Percentiles rank a stretch among this genome's conserved stretches.
Evolutionary conservation across 2,888 invertebrate species (phyloP).

Genomic region (Ophion ellenae): DNA sequence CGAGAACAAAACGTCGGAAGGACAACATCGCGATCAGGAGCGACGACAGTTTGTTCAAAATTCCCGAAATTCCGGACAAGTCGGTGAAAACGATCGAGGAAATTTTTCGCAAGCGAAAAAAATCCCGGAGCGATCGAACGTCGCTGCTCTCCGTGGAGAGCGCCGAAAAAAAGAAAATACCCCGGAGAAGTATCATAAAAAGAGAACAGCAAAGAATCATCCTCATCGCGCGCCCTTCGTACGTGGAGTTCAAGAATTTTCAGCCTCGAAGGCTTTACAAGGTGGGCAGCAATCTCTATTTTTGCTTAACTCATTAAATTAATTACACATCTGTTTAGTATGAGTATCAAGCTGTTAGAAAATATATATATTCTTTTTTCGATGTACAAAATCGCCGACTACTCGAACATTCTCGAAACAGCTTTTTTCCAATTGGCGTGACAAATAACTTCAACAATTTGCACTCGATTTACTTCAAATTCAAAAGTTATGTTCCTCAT

Average conservation of each 20-base stretch:
- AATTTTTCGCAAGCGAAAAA: slow-evolving; percentile 61
- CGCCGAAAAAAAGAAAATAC: slow-evolving; percentile 23
- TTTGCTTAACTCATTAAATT: too few relatives aligned
- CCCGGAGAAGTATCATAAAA: slow-evolving; percentile 66
- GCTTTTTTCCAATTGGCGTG: too few relatives aligned
- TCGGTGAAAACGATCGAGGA: slow-evolving; percentile 61
- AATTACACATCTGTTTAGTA: too few relatives aligned
- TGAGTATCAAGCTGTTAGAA: too few relatives aligned
- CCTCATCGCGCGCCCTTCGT: slow-evolving; percentile 76
- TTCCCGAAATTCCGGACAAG: slow-evolving; percentile 11
- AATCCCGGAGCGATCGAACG: slow-evolving; percentile 52
- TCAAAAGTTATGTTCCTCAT: too few relatives aligned
- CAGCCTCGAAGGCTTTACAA: slow-evolving; percentile 77
- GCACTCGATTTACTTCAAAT: too few relatives aligned
- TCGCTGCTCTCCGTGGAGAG: slow-evolving; percentile 24
- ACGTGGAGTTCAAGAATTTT: slow-evolving; percentile 81
- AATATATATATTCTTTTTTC: too few relatives aligned
- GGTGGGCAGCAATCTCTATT: slow-evolving; percentile 69
- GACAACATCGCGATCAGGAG: slow-evolving; percentile 25
- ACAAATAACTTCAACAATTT: too few relatives aligned
- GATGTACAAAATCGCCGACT: too few relatives aligned
- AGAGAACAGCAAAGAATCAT: slow-evolving; percentile 60
- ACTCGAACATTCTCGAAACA: too few relatives aligned
- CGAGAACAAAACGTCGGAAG: slow-evolving; percentile 64
- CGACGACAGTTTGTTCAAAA: slow-evolving; percentile 54